phyloP scores from a whole-genome alignment of 2,797 vertebrate genomes.

The Pygocentrus nattereri region DNA sequence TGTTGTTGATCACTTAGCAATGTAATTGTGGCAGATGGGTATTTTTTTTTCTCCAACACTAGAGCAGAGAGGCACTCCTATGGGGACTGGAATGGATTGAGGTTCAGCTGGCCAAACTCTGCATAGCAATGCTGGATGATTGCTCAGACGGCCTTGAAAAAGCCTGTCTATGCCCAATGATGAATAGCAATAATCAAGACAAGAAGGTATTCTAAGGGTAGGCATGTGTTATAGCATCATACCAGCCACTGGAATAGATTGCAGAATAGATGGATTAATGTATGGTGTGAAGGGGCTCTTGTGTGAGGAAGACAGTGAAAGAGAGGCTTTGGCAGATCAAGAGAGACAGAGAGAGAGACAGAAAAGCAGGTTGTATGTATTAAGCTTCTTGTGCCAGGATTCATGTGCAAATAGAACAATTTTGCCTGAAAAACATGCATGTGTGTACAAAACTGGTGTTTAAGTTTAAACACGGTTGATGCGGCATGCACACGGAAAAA shows the following conservation, averaged over 20 bases:
- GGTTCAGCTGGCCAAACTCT: constrained; percentile 28
- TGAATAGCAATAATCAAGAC: constrained; percentile 48
- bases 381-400: no score
- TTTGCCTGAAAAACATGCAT: no score
- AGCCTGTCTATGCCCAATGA: constrained; percentile 33
- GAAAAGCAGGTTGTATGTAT: background rate
- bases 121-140: constrained; percentile 23
- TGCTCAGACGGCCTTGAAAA: constrained; percentile 39
- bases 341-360: no score
- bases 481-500: no score
- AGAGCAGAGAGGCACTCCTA: constrained; percentile 19
- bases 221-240: constrained; percentile 40
- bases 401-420: no score
- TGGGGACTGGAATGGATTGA: constrained; percentile 32
- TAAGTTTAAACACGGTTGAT: no score
- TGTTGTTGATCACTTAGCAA: constrained; percentile 24
- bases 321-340: no score
- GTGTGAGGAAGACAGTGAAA: constrained; percentile 1
- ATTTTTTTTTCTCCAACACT: constrained; percentile 20
- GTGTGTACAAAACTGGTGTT: no score
- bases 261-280: constrained; percentile 41
- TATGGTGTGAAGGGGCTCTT: background rate
- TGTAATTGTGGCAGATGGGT: constrained; percentile 27
- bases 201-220: constrained; percentile 36
- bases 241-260: constrained; percentile 14